Evolutionary conservation across 2,113 vertebrate species (phyloP).

Genomic region (Gymnogyps californianus): DNA sequence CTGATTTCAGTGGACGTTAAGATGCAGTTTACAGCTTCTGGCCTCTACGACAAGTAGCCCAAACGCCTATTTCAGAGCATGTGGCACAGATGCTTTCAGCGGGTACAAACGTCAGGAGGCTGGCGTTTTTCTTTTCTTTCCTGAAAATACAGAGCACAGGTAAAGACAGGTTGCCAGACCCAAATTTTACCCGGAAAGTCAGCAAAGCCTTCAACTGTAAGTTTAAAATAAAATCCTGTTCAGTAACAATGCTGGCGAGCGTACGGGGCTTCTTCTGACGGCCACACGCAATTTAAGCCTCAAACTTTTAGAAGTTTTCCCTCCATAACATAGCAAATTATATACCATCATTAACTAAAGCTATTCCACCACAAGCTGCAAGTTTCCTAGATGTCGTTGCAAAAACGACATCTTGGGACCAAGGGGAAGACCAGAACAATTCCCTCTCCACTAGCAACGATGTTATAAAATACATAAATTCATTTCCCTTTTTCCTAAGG

Average conservation of each 20-base stretch:
- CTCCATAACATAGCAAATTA: fast-evolving
- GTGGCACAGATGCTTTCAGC: neutral
- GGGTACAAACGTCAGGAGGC: neutral
- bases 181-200: neutral
- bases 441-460: fast-evolving
- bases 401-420: neutral
- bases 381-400: no score
- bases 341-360: neutral
- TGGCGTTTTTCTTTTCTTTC: neutral
- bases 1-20: fast-evolving
- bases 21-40: neutral
- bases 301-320: neutral
- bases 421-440: neutral
- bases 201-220: neutral
- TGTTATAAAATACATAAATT: neutral
- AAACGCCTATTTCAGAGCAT: fast-evolving
- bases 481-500: no score
- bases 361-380: neutral
- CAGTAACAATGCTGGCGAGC: fast-evolving
- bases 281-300: neutral
- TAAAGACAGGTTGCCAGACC: neutral
- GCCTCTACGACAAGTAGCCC: neutral
- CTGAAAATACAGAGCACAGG: neutral
- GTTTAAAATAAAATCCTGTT: neutral
- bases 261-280: fast-evolving